Evolutionary conservation across 1,140 invertebrate species (phyloP).

Genomic region (Cephus cinctus): DNA sequence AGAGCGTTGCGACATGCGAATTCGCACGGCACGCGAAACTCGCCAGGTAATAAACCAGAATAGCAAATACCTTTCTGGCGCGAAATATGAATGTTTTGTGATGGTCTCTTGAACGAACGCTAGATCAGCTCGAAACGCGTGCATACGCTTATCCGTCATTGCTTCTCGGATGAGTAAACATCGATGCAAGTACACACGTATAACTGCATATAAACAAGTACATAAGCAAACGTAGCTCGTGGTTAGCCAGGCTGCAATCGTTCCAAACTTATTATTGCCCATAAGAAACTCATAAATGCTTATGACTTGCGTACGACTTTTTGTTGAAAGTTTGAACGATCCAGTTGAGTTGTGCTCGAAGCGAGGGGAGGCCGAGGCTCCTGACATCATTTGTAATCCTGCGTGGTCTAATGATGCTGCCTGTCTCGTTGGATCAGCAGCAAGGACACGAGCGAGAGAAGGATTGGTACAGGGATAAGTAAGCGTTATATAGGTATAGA

Average conservation of each 20-base stretch:
- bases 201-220: not conserved
- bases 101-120: too few relatives aligned
- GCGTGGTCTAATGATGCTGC: slow-evolving; percentile 38
- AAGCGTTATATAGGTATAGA: too few relatives aligned
- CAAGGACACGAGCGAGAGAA: too few relatives aligned
- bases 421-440: slow-evolving; percentile 21
- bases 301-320: slow-evolving; percentile 29
- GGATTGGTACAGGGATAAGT: too few relatives aligned
- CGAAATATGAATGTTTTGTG: too few relatives aligned
- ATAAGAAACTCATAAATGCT: slow-evolving; percentile 38
- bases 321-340: slow-evolving; percentile 21
- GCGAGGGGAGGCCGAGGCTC: slow-evolving; percentile 8
- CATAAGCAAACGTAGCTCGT: slow-evolving; percentile 5
- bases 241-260: slow-evolving; percentile 29
- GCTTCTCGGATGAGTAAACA: not conserved
- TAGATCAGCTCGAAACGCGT: not conserved
- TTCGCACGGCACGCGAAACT: too few relatives aligned
- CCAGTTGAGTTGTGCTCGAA: slow-evolving; percentile 25
- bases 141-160: too few relatives aligned
- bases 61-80: too few relatives aligned
- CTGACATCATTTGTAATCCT: slow-evolving; percentile 39
- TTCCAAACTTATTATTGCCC: slow-evolving; percentile 33
- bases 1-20: too few relatives aligned
- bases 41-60: too few relatives aligned
- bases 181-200: slow-evolving; percentile 1